Conservation (phyloP, 2,888 invertebrate genomes). For the Sarcophaga caerulescens region DNA sequence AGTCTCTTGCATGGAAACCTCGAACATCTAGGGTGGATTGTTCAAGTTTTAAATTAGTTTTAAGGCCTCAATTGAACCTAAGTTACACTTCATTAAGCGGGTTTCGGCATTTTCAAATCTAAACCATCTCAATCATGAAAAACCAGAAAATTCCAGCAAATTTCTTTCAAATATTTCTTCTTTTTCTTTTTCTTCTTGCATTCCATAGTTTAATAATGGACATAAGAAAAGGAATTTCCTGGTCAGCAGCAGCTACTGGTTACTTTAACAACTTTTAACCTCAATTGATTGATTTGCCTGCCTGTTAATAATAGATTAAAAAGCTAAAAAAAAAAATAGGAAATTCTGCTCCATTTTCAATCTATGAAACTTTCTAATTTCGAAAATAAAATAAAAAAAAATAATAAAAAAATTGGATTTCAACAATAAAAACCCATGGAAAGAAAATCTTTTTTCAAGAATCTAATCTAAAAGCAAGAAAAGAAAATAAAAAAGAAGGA, state of each 20-base stretch:
- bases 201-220: neutral
- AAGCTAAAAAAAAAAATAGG: too few relatives aligned
- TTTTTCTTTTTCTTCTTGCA: neutral
- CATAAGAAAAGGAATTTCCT: neutral
- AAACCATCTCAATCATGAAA: too few relatives aligned
- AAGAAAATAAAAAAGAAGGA: neutral
- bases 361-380: neutral
- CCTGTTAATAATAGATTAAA: neutral
- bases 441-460: neutral
- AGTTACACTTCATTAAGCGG: too few relatives aligned
- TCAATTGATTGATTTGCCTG: constrained; percentile 46
- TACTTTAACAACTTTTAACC: constrained; percentile 28
- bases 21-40: too few relatives aligned
- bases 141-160: too few relatives aligned
- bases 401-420: neutral
- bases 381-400: neutral
- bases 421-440: neutral
- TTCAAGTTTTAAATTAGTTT: too few relatives aligned
- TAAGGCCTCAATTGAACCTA: too few relatives aligned
- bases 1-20: too few relatives aligned
- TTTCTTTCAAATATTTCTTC: too few relatives aligned
- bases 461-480: neutral
- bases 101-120: too few relatives aligned
- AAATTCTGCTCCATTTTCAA: neutral
- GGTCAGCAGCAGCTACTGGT: constrained; percentile 31